Base-by-base conservation (phyloP, 2,888 invertebrate species). In the Drosophila borborema region DNA sequence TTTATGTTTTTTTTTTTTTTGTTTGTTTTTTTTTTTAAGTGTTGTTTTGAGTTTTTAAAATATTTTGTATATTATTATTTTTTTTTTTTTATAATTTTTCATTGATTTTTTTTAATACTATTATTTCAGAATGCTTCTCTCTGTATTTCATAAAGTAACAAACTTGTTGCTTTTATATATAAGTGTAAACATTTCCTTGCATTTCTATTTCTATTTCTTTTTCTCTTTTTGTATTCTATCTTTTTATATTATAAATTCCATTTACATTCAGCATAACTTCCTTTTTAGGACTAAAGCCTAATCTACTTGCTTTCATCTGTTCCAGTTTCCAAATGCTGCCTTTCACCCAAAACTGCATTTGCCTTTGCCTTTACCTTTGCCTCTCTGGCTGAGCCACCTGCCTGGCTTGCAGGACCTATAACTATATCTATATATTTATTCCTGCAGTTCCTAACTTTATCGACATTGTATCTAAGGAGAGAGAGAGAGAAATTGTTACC, bases 291-390 rank as follows among this genome's bases (percentile, higher is more conserved):
- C 31, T 38, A 62, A 56, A 45, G 73, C 59, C 60, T 61, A 61
- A 76, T 78, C 79, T 78, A 58, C 40, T 58, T 51, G 63, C 74
- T 74, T 76, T 76, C 69, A 74, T 74, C 74, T 72, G 71, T 51
- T 72, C 43, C 72, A 64, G 56, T 71, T 63, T 62, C 36, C 56
- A 70, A 70, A 45, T 51, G 72, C 48, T 48, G 55, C 64, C 76
- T 79, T 74, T 77, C 74, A 69, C 79, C 62, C 46, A 58, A 51
- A 51, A 31, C 6, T 16, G 23, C 46, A 2, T 23, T 14, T 53
- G 43, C 40, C 45, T 38, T 16, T 38, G 14, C 38, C 38, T 14
- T 14, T 16, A 16, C 38, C 38, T 38, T 23, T 59, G 36, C 36
- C 3, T 28, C 16, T 34, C 28, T 8, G 20, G 7, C 20, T 10